Conservation (phyloP, 2,888 invertebrate species). For the Drosophila sordidula region DNA sequence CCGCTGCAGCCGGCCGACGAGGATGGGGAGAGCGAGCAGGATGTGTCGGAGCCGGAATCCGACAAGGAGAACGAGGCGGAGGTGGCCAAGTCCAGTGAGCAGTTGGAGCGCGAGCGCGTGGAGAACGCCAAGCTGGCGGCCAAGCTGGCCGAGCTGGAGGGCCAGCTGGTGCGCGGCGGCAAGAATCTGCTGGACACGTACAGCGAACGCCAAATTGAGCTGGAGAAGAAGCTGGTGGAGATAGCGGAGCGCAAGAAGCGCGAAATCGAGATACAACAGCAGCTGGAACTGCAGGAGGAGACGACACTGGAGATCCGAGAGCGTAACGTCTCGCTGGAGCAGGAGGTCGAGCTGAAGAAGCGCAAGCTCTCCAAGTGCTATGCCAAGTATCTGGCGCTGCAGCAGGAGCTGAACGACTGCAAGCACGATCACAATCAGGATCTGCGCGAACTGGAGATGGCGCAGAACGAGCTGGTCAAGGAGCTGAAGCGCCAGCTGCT, state of each 20-base stretch:
- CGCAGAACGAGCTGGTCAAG: constrained; percentile 95
- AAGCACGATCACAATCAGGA: constrained; percentile 96
- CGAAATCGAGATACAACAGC: constrained; percentile 96
- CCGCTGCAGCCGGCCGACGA: constrained; percentile 53
- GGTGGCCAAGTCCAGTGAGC: constrained; percentile 81
- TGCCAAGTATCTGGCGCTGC: constrained; percentile 89
- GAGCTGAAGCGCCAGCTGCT: constrained; percentile 95
- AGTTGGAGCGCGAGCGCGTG: constrained; percentile 89
- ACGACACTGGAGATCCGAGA: constrained; percentile 95
- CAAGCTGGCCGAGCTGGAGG: constrained; percentile 94
- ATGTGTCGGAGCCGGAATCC: constrained; percentile 77
- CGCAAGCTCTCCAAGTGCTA: constrained; percentile 95
- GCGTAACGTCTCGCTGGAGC: constrained; percentile 96
- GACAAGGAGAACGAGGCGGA: constrained; percentile 83
- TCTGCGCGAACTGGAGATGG: constrained; percentile 95
- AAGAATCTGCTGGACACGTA: constrained; percentile 98
- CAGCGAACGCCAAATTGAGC: constrained; percentile 95
- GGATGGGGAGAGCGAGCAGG: constrained; percentile 84
- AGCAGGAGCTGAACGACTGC: constrained; percentile 92
- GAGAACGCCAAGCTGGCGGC: constrained; percentile 91
- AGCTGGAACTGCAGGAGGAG: constrained; percentile 96
- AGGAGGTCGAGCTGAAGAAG: constrained; percentile 98
- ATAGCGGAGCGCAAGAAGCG: constrained; percentile 92
- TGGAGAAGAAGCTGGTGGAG: constrained; percentile 94
- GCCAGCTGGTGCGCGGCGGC: constrained; percentile 96